Evolutionary conservation across 2,888 invertebrate genomes (phyloP).

Genomic region (Eupithecia subumbrata): DNA sequence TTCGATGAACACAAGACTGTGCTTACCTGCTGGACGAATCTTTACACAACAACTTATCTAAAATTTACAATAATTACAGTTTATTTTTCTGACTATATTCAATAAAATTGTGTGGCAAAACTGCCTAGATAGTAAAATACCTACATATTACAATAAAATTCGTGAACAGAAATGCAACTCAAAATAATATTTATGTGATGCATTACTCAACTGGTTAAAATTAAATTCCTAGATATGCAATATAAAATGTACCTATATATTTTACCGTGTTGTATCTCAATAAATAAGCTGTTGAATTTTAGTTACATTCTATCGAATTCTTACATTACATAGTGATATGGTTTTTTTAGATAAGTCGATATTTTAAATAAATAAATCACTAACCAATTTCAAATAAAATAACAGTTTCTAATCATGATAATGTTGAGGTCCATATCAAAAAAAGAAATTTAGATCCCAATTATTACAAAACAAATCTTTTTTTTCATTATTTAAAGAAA

Average conservation of each 20-base stretch:
- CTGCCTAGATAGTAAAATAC: slow-evolving; percentile 19
- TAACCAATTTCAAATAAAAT: slow-evolving; percentile 51
- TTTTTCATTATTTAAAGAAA: background rate
- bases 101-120: slow-evolving; percentile 33
- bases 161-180: slow-evolving; percentile 2
- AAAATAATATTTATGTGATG: background rate
- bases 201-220: background rate
- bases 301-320: slow-evolving; percentile 22
- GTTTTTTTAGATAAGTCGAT: slow-evolving; percentile 48
- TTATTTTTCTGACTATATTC: slow-evolving; percentile 56
- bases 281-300: slow-evolving; percentile 53
- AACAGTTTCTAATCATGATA: slow-evolving; percentile 56
- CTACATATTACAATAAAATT: slow-evolving; percentile 11
- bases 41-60: slow-evolving; percentile 66
- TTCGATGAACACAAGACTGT: slow-evolving; percentile 56
- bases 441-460: background rate
- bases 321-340: slow-evolving; percentile 62
- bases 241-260: slow-evolving; percentile 25
- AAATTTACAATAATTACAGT: slow-evolving; percentile 76
- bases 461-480: background rate
- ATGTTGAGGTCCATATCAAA: background rate
- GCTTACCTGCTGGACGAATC: slow-evolving; percentile 67
- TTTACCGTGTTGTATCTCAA: slow-evolving; percentile 44
- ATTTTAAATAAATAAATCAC: slow-evolving; percentile 53
- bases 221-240: slow-evolving; percentile 52